Base-by-base conservation (phyloP, 2,888 invertebrate genomes). In the Argyresthia goedartella region DNA sequence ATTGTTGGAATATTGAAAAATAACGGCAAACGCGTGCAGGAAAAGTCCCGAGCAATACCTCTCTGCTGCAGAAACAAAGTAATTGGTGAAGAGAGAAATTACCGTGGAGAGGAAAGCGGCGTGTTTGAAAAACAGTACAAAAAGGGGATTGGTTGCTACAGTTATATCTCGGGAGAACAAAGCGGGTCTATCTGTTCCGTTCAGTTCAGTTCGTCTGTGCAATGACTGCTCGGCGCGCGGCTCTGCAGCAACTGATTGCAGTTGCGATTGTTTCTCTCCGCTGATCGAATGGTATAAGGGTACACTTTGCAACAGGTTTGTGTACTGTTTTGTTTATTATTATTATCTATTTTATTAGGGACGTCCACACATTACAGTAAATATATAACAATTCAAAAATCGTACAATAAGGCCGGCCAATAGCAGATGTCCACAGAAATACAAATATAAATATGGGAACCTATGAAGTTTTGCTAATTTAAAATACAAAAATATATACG, bases 21-120 rank as follows among this genome's bases (percentile, higher is more conserved):
- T 53, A 60, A 59, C 59, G 53, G 54, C 34, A 8, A 59, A 61
- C 63, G 57, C 63, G 59, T 59, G 58, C 62, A 41, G 51, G 49
- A 39, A 49, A 50, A 50, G 45, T 60, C 61, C 59, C 56, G 56
- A 60, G 67, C 69, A 65, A 69, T 66, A 66, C 66, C 65, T 70
- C 66, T 68, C 65, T 25, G 25, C 61, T 59, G 60, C 66, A 68
- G 69, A 72, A 73, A 75, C 73, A 76, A 72, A 76, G 75, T 76
- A 76, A 75, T 73, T 74, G 71, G 68, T 66, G 71, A 71, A 61
- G 65, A 76, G 73, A 74, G 73, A 79, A 76, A 77, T 73, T 74
- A 73, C 66, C 63, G 62, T 55, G 60, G 60, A 64, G 65, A 67
- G 69, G 57, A 62, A 64, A 71, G 60, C 65, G 64, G 63, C 61